Evolutionary conservation across 1,140 invertebrate species (phyloP).

Genomic region (Diuraphis noxia): DNA sequence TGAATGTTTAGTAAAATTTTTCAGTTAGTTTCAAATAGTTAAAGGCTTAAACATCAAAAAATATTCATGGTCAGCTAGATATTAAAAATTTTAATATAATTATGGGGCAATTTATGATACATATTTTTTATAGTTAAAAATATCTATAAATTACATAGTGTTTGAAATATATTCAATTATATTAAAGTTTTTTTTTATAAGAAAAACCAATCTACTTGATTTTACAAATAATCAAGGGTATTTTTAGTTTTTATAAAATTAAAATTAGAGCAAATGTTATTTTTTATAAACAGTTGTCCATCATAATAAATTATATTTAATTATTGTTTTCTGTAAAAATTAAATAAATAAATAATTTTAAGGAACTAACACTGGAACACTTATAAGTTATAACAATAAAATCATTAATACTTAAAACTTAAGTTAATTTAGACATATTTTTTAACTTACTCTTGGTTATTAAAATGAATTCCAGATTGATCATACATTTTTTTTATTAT

Average conservation of each 20-base stretch:
- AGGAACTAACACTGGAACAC: not conserved
- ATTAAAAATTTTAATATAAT: no score
- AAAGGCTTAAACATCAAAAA: no score
- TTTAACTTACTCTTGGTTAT: slow-evolving; percentile 47
- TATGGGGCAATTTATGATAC: no score
- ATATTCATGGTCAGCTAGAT: no score
- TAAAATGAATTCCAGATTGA: slow-evolving; percentile 68
- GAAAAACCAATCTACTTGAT: not conserved
- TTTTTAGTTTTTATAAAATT: not conserved
- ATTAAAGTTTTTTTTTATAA: not conserved
- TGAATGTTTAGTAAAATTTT: no score
- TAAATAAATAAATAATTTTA: not conserved
- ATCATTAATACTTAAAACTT: not conserved
- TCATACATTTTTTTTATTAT: slow-evolving; percentile 73
- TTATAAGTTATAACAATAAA: not conserved
- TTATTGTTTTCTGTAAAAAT: not conserved
- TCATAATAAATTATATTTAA: not conserved
- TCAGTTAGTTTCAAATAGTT: no score
- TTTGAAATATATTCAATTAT: not conserved
- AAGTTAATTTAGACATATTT: not conserved
- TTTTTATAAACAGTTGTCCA: not conserved
- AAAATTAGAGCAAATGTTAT: not conserved
- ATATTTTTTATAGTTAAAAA: no score
- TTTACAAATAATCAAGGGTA: not conserved
- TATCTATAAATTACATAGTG: no score